Evolutionary conservation across 2,888 invertebrate genomes (phyloP).

Genomic region (Megaustenia siamemsis): DNA sequence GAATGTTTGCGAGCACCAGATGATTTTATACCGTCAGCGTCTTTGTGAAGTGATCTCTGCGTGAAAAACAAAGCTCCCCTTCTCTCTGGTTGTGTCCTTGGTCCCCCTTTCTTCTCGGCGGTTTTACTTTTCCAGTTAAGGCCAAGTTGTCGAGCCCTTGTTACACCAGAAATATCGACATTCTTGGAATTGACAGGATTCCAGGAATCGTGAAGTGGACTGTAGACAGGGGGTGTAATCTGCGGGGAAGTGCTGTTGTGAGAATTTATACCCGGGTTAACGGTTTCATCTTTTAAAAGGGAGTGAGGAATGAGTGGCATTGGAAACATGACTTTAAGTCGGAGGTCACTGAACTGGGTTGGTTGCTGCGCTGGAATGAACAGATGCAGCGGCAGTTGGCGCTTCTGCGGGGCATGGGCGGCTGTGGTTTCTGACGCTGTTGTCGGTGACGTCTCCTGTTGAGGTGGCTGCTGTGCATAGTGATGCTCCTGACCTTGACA

Average conservation of each 20-base stretch:
- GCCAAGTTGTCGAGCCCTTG: not conserved
- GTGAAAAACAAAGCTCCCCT: slow-evolving; percentile 50
- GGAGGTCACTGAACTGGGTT: not conserved
- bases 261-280: not conserved
- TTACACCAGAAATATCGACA: slow-evolving; percentile 40
- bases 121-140: not conserved
- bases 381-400: not conserved
- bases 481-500: not conserved
- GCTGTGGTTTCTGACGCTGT: not conserved
- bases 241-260: not conserved
- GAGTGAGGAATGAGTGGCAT: slow-evolving; percentile 35
- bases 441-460: too few species aligned
- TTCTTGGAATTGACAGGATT: slow-evolving; percentile 15
- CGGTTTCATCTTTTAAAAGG: not conserved
- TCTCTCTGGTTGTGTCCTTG: slow-evolving; percentile 34
- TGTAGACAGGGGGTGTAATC: not conserved
- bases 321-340: slow-evolving; percentile 29
- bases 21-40: slow-evolving; percentile 18
- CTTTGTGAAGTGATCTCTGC: slow-evolving; percentile 42
- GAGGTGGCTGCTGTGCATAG: not conserved
- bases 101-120: slow-evolving; percentile 15
- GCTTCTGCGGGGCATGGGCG: not conserved
- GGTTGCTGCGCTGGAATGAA: slow-evolving; percentile 13
- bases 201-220: slow-evolving; percentile 16
- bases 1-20: not conserved